Base-by-base conservation (phyloP, 2,888 invertebrate species). In the Lasioglossum zephyrum region DNA sequence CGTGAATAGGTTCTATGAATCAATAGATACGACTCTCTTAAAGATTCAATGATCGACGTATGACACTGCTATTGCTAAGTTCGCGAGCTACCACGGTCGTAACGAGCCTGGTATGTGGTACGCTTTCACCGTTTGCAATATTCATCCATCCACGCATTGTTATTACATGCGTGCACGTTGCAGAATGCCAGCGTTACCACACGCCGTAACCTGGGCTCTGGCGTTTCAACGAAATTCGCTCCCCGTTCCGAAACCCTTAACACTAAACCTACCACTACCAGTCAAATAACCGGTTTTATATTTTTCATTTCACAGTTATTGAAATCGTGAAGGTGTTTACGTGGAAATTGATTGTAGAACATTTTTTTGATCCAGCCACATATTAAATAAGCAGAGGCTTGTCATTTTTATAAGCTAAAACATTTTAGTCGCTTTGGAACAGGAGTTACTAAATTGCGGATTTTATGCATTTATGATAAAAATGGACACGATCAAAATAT, bases 101-200 rank as follows among this genome's bases (percentile, higher is more conserved):
- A 87, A 86, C 81, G 82, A 88, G 90, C 89, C 91, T 93, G 93
- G 92, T 92, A 93, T 93, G 93, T 92, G 90, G 93, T 93, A 92
- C 93, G 92, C 93, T 93, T 93, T 93, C 93, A 92, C 92, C 92
- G 90, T 91, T 91, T 92, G 90, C 90, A 92, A 93, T 93, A 92
- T 93, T 93, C 92, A 92, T 93, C 90, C 86, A 82, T 84, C 81
- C 87, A 81, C 84, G 87, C 87, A 88, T 89, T 87, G 90, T 89
- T 90, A 90, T 91, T 91, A 88, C 85, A 76, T 60, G 78, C 85
- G 74, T 86, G 86, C 83, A 85, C 81, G 73, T 70, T 77, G 79
- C 80, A 79, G 77, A 80, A 81, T 82, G 70, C 79, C 74, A 57
- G 73, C 57, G 81, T 60, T 69, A 60, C 76, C 8, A 77, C 5